Evolutionary conservation across 2,797 vertebrate genomes (phyloP).

Genomic region (Lacerta bilineata): DNA sequence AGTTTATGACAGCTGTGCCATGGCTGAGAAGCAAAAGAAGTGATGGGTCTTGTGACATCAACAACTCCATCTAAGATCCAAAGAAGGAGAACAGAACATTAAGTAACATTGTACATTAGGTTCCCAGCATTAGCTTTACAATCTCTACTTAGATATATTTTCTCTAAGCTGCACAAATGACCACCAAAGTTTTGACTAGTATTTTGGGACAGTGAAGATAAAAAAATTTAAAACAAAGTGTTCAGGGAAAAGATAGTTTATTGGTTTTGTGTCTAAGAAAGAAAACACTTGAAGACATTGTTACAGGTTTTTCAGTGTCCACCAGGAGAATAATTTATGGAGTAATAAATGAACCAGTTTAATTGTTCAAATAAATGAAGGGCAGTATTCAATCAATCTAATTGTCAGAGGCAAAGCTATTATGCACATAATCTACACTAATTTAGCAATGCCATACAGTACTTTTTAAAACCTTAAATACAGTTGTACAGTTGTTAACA

Average conservation of each 20-base stretch:
- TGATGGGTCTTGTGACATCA: conserved; percentile 86
- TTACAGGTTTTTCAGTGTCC: too few species aligned
- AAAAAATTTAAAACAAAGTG: too few species aligned
- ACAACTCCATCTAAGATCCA: conserved; percentile 86
- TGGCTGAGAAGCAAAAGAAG: conserved; percentile 87
- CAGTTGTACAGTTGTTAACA: neutral
- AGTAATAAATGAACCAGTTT: neutral
- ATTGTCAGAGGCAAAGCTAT: too few species aligned
- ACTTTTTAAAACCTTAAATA: neutral
- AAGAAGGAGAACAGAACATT: conserved; percentile 58
- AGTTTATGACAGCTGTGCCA: conserved; percentile 99
- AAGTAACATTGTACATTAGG: conserved; percentile 49
- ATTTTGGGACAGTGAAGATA: too few species aligned
- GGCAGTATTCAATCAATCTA: too few species aligned
- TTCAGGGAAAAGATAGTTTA: too few species aligned
- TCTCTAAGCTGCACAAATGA: neutral
- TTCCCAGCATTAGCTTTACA: conserved; percentile 37
- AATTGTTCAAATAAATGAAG: neutral
- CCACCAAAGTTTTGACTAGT: neutral
- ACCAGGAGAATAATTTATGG: neutral
- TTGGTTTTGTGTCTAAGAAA: neutral
- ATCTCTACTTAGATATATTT: neutral
- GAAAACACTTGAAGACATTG: too few species aligned
- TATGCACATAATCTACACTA: neutral
- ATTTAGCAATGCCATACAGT: neutral